A percentile compares a stretch with the other conserved stretches of the same genome.
Conservation (phyloP, 2,113 vertebrate species). For the Acinonyx jubatus region DNA sequence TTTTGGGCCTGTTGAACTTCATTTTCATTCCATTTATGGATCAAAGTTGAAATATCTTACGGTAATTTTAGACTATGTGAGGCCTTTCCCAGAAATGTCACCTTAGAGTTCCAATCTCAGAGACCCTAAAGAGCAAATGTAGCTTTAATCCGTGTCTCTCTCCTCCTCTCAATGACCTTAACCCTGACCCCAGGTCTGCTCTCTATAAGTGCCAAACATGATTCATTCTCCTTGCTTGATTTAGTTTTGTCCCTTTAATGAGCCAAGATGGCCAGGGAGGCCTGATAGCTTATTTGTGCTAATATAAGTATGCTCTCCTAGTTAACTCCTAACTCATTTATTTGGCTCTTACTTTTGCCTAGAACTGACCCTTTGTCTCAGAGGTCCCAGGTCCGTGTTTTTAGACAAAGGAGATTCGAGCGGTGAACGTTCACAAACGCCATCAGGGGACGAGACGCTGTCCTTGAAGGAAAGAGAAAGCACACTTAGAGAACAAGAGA, state of each 20-base stretch:
- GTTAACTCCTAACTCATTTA: conserved; percentile 63
- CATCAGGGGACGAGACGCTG: background rate
- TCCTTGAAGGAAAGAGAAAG: background rate
- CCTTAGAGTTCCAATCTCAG: conserved; percentile 53
- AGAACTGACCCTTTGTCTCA: conserved; percentile 57
- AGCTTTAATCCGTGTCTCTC: conserved; percentile 65
- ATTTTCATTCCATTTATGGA: background rate
- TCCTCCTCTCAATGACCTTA: conserved; percentile 77
- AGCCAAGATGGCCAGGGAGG: conserved; percentile 70
- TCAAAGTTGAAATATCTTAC: conserved; percentile 30
- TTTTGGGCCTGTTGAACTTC: conserved; percentile 39
- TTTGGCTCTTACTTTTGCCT: conserved; percentile 59
- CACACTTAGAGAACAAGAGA: background rate
- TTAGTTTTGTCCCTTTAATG: conserved; percentile 77
- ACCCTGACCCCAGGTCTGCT: conserved; percentile 75
- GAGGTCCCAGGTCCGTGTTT: conserved; percentile 20
- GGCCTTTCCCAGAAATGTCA: conserved; percentile 68
- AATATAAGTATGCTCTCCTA: conserved; percentile 68
- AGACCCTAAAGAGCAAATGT: conserved; percentile 66
- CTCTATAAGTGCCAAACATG: conserved; percentile 80
- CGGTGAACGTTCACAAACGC: background rate
- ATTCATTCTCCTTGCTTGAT: conserved; percentile 78
- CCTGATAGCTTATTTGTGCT: conserved; percentile 62
- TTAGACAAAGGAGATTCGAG: conserved; percentile 48
- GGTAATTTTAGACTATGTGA: conserved; percentile 37